Base-by-base conservation (phyloP, 1,140 invertebrate species). In the Holcopasites calliopsidis region DNA sequence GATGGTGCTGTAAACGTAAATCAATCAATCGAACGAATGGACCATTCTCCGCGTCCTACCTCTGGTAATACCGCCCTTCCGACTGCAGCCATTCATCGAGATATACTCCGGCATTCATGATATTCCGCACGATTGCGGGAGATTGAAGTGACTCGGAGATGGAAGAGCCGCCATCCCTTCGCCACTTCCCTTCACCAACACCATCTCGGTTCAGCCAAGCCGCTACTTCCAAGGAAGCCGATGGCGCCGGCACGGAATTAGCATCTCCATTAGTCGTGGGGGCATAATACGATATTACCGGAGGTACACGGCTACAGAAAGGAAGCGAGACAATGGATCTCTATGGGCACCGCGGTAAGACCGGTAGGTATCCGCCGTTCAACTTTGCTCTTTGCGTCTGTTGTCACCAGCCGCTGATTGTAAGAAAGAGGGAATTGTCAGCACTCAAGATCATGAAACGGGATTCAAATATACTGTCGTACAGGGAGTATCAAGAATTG, bases 181-280 rank as follows among this genome's bases (percentile, higher is more conserved):
- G 40, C 70, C 68, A 54, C 50, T 74, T 60, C 40, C 60, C 54
- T 49, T 42, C 61, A 11, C 68, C 18, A 47, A 44, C 52, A 31
- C 42, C 52, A 62, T 73, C 50, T 35, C 72, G 64, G 40, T 35
- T 54, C 35, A 55, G 57, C 73, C 65, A 65, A 78, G 64, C 77
- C 73, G 64, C 75, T 69, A 69, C 69, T 77, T 80, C 31, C 64
- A 76, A 81, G 77, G 64, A 75, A 73, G 74, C 71, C 55, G 77
- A 54, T 44, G 58, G 72, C 55, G 62, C 60, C 68, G 80, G 82
- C 79, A 85, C 80, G 82, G 87, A 89, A 88, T 88, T 88, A 89
- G 87, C 87, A 87, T 88, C 88, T 88, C 87, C 88, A 88, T 89
- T 88, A 88, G 87, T 84, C 80, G 84, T 70, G 79, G 78, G 79